Evolutionary conservation across 2,797 vertebrate species (phyloP).

Genomic region (Taeniopygia guttata): DNA sequence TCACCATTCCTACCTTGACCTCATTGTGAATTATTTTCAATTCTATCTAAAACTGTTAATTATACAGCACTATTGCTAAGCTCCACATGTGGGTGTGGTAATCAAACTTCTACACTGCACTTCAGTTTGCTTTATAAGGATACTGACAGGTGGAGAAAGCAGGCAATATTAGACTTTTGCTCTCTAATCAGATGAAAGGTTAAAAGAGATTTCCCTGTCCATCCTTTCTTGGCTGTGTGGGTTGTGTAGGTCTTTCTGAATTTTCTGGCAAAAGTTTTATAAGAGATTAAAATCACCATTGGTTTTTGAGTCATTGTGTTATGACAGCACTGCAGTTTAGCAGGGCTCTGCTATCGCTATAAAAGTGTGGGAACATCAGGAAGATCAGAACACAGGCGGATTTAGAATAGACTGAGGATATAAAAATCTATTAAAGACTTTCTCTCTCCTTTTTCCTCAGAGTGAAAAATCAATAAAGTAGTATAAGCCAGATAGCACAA

Average conservation of each 20-base stretch:
- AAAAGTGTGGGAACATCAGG: constrained; percentile 13
- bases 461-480: constrained; percentile 62
- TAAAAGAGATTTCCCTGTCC: not conserved
- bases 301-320: not conserved
- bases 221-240: not conserved
- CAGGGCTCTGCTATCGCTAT: not conserved
- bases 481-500: constrained; percentile 38
- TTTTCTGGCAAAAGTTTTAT: not conserved
- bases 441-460: constrained; percentile 16
- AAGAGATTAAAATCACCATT: not conserved
- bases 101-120: not conserved
- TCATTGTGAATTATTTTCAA: not conserved
- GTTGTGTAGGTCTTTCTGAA: not conserved
- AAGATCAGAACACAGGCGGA: constrained; percentile 20
- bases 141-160: not conserved
- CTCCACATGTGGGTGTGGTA: not conserved
- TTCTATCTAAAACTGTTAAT: not conserved
- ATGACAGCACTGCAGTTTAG: not conserved
- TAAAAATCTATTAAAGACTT: constrained; percentile 56
- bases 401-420: constrained; percentile 53
- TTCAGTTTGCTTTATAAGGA: not conserved
- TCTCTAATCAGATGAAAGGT: not conserved
- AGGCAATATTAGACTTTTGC: not conserved
- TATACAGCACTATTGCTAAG: not conserved
- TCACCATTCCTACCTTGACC: not conserved